These are phyloP conservation scores for Echiichthys vipera DNA, from an alignment of 2,797 vertebrate species.

Conservation along the genomic window DNA sequence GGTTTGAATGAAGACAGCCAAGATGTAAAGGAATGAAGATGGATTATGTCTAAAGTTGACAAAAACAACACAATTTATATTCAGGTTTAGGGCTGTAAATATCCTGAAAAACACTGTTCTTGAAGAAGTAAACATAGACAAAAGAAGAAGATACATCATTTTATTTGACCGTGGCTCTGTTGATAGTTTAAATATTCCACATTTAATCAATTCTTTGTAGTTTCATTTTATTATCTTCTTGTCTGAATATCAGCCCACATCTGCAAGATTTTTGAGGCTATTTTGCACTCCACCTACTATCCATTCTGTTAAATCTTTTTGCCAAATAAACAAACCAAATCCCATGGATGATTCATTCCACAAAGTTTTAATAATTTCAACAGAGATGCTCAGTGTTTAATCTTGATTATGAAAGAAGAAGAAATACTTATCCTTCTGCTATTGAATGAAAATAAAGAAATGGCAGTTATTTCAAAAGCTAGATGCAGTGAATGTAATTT, in stretches of 20 bases:
- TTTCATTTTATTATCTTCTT: conserved; percentile 8
- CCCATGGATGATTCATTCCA: background rate
- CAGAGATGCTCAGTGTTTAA: background rate
- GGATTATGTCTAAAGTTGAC: background rate
- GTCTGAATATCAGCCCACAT: conserved; percentile 22
- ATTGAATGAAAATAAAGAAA: background rate
- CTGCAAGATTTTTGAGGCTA: conserved; percentile 7
- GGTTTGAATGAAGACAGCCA: conserved; percentile 31
- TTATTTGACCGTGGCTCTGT: conserved; percentile 12
- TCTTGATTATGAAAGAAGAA: conserved; percentile 31
- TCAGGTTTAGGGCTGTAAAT: background rate
- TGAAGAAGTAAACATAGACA: background rate
- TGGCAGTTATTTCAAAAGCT: background rate
- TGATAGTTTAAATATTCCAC: background rate
- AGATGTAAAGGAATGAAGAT: conserved; percentile 21
- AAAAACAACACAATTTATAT: background rate
- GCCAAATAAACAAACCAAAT: conserved; percentile 17
- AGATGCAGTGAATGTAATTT: background rate
- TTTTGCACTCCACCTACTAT: conserved; percentile 19
- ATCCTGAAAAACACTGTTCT: background rate
- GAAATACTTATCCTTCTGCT: background rate
- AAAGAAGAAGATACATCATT: background rate
- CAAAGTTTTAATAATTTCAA: conserved; percentile 7
- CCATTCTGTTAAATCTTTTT: conserved; percentile 2
- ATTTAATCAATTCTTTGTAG: background rate